These are phyloP conservation scores for Phoenoteleia sp. DNA, from an alignment of 2,888 invertebrate species.

Conservation along the genomic window DNA sequence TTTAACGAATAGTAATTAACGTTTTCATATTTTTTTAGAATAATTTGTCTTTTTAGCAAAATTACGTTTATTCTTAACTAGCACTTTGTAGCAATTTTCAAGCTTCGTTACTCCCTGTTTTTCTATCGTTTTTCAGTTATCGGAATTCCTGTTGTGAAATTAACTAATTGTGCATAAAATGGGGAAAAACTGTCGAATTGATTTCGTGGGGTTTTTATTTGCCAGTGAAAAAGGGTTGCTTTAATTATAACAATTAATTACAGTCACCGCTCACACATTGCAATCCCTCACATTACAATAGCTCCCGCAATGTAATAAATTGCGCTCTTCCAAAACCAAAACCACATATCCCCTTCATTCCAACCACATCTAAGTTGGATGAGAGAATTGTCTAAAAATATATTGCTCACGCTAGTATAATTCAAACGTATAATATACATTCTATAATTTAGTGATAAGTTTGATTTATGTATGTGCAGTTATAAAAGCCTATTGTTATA, in stretches of 20 bases:
- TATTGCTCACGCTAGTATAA: slow-evolving; percentile 33
- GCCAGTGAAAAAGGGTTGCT: slow-evolving; percentile 7
- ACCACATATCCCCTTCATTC: slow-evolving; percentile 53
- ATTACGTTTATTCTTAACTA: too few species aligned
- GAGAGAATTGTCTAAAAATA: slow-evolving; percentile 49
- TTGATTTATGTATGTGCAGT: too few species aligned
- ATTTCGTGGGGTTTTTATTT: slow-evolving; percentile 36
- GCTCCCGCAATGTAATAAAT: slow-evolving; percentile 57
- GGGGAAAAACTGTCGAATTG: slow-evolving; percentile 10
- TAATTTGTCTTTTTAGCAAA: too few species aligned
- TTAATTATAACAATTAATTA: slow-evolving; percentile 64
- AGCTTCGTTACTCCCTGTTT: too few species aligned
- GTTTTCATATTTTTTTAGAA: too few species aligned
- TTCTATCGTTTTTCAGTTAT: neutral
- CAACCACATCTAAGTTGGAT: slow-evolving; percentile 57
- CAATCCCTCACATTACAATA: slow-evolving; percentile 49
- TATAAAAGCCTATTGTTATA: too few species aligned
- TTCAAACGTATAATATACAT: slow-evolving; percentile 21
- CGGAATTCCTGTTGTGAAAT: neutral
- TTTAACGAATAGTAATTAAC: too few species aligned
- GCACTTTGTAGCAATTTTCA: too few species aligned
- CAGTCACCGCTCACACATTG: slow-evolving; percentile 37
- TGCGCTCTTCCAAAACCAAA: slow-evolving; percentile 55
- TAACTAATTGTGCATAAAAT: neutral
- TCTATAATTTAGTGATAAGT: neutral